Percentiles rank a stretch among this genome's conserved stretches.
Evolutionary conservation across 2,888 invertebrate genomes (phyloP).

Genomic region (Acanthosepion pharaonis): DNA sequence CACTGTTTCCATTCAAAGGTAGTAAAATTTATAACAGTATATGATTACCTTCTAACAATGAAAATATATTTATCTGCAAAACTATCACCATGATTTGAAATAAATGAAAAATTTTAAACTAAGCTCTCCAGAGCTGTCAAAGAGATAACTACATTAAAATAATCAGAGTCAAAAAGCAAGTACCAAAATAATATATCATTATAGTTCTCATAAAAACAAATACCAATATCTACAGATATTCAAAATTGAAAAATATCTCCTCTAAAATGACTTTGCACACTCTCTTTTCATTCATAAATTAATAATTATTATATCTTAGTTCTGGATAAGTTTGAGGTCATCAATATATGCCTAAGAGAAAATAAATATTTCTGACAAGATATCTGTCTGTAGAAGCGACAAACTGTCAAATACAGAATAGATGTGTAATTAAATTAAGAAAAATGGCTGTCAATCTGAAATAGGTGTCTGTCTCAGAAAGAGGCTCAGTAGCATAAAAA

Average conservation of each 20-base stretch:
- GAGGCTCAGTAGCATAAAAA: neutral
- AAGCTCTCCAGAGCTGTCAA: too few species aligned
- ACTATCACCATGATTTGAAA: too few species aligned
- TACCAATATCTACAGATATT: too few species aligned
- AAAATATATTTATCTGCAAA: too few species aligned
- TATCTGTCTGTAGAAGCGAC: slow-evolving; percentile 10
- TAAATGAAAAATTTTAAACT: too few species aligned
- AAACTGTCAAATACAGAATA: neutral
- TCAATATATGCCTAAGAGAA: neutral
- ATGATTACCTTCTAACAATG: too few species aligned
- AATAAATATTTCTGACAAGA: neutral
- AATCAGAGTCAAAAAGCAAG: too few species aligned
- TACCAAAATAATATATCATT: too few species aligned
- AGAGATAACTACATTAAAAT: too few species aligned
- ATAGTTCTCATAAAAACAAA: too few species aligned
- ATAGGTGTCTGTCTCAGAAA: neutral
- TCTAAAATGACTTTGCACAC: neutral
- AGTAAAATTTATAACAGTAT: too few species aligned
- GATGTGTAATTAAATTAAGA: neutral
- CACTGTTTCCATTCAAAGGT: too few species aligned
- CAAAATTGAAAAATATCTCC: neutral
- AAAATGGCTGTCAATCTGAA: neutral
- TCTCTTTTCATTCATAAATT: neutral
- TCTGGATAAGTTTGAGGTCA: neutral
- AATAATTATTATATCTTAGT: neutral